Conservation (phyloP, 2,888 invertebrate genomes). For the Tipula lateralis region DNA sequence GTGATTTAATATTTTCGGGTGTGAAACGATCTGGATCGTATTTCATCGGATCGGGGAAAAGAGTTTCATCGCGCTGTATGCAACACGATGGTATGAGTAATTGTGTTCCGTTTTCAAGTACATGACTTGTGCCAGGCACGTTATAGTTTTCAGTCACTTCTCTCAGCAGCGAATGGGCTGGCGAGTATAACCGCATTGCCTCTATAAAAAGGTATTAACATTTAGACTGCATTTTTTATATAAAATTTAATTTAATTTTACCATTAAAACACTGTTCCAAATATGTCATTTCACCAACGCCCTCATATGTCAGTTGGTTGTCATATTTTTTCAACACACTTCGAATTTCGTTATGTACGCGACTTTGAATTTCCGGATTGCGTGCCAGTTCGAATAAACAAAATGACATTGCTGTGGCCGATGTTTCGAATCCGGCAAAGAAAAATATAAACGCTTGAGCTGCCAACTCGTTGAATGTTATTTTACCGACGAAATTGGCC, state of each 20-base stretch:
- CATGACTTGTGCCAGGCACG: conserved; percentile 41
- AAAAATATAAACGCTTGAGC: no score
- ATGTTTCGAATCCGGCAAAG: no score
- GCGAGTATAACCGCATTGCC: conserved; percentile 25
- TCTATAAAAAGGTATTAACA: conserved; percentile 34
- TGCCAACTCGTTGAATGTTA: no score
- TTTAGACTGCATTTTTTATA: no score
- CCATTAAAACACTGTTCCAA: no score
- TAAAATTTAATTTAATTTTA: no score
- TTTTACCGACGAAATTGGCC: no score
- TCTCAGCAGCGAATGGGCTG: not conserved
- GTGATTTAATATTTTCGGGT: conserved; percentile 50
- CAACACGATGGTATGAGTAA: conserved; percentile 54
- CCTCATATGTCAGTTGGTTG: no score
- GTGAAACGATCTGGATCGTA: conserved; percentile 57
- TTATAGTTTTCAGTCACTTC: not conserved
- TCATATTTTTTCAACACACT: conserved; percentile 39
- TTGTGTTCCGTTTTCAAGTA: conserved; percentile 53
- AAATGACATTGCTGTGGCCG: conserved; percentile 46
- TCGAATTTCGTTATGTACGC: conserved; percentile 45
- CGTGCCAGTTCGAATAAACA: conserved; percentile 46
- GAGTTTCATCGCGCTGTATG: conserved; percentile 56
- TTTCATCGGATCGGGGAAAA: conserved; percentile 55
- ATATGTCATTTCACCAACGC: no score
- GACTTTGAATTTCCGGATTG: no score